These are phyloP conservation scores for Rhamphomyia laevipes DNA, from an alignment of 2,888 invertebrate species.

Conservation along the genomic window DNA sequence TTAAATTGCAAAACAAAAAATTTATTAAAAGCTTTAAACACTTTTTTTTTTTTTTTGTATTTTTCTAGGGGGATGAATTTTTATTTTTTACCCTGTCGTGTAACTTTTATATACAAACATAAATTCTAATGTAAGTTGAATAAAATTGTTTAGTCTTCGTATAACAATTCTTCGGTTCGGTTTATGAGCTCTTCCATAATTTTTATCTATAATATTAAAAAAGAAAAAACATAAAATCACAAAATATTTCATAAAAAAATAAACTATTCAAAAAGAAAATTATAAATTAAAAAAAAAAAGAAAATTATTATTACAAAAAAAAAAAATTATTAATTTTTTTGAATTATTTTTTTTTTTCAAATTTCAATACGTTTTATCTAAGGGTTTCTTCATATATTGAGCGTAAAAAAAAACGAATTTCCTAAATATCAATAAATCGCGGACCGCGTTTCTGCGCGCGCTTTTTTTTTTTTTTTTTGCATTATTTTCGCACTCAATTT, in stretches of 20 bases:
- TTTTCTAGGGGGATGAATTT: too few species aligned
- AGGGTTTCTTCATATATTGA: neutral
- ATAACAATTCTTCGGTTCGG: constrained; percentile 7
- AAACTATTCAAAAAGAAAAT: neutral
- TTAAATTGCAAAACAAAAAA: too few species aligned
- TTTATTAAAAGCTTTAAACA: too few species aligned
- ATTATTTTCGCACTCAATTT: neutral
- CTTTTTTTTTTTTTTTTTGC: neutral
- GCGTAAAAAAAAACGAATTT: neutral
- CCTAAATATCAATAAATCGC: neutral
- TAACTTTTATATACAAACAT: too few species aligned
- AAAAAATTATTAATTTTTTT: too few species aligned
- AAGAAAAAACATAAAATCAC: neutral
- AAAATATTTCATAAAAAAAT: neutral
- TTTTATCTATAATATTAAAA: too few species aligned
- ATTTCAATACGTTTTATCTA: too few species aligned
- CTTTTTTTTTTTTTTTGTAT: too few species aligned
- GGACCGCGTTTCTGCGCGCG: neutral
- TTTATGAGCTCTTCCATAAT: constrained; percentile 1
- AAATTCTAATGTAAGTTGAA: neutral
- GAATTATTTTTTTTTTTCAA: too few species aligned
- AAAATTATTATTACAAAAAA: too few species aligned
- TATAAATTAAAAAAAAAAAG: neutral
- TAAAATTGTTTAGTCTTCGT: constrained; percentile 4
- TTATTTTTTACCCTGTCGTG: too few species aligned